These are phyloP conservation scores for Arvicanthis niloticus DNA, from an alignment of 2,113 vertebrate genomes.

Conservation along the genomic window DNA sequence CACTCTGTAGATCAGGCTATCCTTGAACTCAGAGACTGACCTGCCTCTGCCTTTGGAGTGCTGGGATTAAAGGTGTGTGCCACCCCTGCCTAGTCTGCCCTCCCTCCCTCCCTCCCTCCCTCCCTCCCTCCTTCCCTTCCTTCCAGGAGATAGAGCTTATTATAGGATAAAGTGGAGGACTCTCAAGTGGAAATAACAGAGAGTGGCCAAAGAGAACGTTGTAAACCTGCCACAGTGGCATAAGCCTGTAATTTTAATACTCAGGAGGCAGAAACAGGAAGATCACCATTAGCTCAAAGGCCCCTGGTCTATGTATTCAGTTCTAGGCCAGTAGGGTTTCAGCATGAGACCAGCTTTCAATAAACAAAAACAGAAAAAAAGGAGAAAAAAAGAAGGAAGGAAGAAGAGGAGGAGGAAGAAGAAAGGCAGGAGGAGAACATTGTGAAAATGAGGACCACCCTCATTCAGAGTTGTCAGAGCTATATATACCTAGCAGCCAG, in stretches of 20 bases:
- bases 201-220: not conserved
- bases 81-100: no score
- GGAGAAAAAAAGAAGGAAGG: no score
- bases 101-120: not conserved
- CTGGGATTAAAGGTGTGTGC: no score
- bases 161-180: not conserved
- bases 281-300: not conserved
- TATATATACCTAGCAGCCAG: no score
- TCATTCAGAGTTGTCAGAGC: no score
- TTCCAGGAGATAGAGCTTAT: not conserved
- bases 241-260: not conserved
- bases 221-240: not conserved
- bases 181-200: not conserved
- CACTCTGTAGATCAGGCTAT: not conserved
- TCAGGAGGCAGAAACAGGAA: not conserved
- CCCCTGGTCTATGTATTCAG: no score
- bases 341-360: no score
- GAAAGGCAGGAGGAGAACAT: no score
- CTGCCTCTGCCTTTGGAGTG: not conserved
- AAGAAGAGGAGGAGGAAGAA: accelerated
- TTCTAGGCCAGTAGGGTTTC: no score
- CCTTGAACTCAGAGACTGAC: not conserved
- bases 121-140: no score
- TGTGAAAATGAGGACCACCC: no score
- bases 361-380: no score